Percentiles rank a stretch among this genome's conserved stretches.
Evolutionary conservation across 2,113 vertebrate genomes (phyloP).

Genomic region (Triplophysa dalaica): DNA sequence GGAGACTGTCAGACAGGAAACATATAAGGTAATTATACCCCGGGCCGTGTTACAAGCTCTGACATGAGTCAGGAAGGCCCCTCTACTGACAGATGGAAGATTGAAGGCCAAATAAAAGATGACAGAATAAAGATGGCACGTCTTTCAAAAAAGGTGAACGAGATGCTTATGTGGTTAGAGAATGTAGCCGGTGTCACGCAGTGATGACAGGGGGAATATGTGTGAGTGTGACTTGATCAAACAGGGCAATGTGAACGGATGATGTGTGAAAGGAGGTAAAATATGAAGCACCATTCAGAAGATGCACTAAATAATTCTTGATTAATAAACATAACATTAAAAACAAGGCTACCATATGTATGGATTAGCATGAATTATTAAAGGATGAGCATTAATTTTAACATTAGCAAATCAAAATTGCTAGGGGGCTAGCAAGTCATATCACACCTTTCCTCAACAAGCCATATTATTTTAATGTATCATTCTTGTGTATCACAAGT

Average conservation of each 20-base stretch:
- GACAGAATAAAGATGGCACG: conserved; percentile 11
- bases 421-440: no score
- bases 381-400: no score
- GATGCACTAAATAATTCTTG: not conserved
- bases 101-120: conserved; percentile 23
- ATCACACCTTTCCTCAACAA: no score
- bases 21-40: conserved; percentile 45
- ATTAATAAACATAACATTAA: not conserved
- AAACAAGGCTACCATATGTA: not conserved
- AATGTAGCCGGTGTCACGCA: not conserved
- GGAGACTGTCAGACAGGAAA: conserved; percentile 32
- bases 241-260: not conserved
- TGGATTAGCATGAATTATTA: not conserved
- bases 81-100: not conserved
- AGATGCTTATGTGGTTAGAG: conserved; percentile 14
- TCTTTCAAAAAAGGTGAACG: conserved; percentile 6
- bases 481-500: no score
- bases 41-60: conserved; percentile 40
- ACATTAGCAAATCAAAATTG: no score
- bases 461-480: no score
- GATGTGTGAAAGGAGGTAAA: not conserved
- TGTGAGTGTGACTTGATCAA: not conserved
- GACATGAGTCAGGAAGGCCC: conserved; percentile 35
- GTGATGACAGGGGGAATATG: conserved; percentile 1
- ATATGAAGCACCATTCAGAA: not conserved